Evolutionary conservation across 2,888 invertebrate species (phyloP), one percentile per base, ranked within the genome.

Genomic region (Drosophila prolongata): DNA sequence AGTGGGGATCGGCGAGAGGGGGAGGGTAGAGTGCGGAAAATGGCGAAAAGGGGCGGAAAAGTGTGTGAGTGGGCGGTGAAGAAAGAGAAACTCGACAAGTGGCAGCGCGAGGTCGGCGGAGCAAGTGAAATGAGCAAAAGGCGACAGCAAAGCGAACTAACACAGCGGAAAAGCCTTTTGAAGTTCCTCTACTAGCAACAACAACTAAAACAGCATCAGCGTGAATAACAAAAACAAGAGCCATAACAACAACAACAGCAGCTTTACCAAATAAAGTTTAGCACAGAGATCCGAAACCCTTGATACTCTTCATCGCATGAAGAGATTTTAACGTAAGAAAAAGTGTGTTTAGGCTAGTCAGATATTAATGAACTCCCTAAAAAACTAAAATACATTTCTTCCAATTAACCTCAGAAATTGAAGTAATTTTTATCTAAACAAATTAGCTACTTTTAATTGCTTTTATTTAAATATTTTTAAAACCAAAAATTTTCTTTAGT

Each of bases 111-210:
- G 70, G 53, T 49, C 59, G 70, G 58, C 62, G 65, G 52, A 58
- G 58, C 50, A 50, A 61, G 55, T 44, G 69, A 61, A 78, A 75
- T 76, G 65, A 72, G 65, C 78, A 79, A 73, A 74, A 55, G 74
- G 72, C 54, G 72, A 61, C 72, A 61, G 70, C 72, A 70, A 70
- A 69, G 71, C 72, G 65, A 77, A 75, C 77, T 69, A 81, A 66
- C 70, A 77, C 79, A 77, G 77, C 76, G 70, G 69, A 79, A 81
- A 85, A 87, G 70, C 74, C 75, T 76, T 87, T 87, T 86, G 75
- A 79, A 79, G 73, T 80, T 71, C 16, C 49, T 16, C 14, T 11
- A 44, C 68, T 52, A 44, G 19, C 42, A 46, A 58, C 68, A 55
- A 64, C 59, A 59, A 16, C 60, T 46, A 52, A 50, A 42, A 37